These are phyloP conservation scores for Melanchra persicariae DNA, from an alignment of 2,888 invertebrate species.

Conservation along the genomic window DNA sequence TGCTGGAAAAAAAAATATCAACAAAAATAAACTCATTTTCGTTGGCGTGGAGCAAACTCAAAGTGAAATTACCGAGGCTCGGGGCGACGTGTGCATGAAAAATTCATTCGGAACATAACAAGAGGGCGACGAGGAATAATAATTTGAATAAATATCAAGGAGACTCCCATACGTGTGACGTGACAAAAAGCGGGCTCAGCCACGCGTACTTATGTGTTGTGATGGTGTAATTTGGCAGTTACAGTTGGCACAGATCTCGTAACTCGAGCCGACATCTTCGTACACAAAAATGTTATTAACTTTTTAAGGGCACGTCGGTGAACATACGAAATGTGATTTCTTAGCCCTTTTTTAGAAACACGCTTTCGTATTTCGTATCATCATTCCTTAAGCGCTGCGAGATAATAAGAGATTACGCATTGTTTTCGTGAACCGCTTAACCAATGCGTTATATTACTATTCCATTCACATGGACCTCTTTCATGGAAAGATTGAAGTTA, in stretches of 20 bases:
- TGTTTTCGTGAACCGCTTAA: conserved; percentile 77
- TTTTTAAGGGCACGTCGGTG: conserved; percentile 78
- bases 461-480: conserved; percentile 84
- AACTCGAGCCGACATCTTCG: conserved; percentile 81
- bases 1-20: conserved; percentile 77
- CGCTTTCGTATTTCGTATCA: conserved; percentile 69
- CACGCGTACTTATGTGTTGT: conserved; percentile 86
- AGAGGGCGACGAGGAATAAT: conserved; percentile 88
- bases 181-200: conserved; percentile 86
- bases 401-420: conserved; percentile 73
- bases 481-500: conserved; percentile 85
- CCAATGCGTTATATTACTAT: conserved; percentile 82
- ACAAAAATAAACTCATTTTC: conserved; percentile 87
- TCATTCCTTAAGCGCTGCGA: conserved; percentile 62
- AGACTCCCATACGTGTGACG: conserved; percentile 81
- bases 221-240: conserved; percentile 88
- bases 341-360: conserved; percentile 68
- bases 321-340: conserved; percentile 73
- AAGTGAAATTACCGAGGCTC: conserved; percentile 89
- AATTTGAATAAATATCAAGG: conserved; percentile 90
- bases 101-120: conserved; percentile 89
- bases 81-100: conserved; percentile 88
- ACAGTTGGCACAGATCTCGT: conserved; percentile 77
- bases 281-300: conserved; percentile 87
- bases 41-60: conserved; percentile 83